Conservation (phyloP, 1,140 invertebrate genomes). For the Drosophila dunni region DNA sequence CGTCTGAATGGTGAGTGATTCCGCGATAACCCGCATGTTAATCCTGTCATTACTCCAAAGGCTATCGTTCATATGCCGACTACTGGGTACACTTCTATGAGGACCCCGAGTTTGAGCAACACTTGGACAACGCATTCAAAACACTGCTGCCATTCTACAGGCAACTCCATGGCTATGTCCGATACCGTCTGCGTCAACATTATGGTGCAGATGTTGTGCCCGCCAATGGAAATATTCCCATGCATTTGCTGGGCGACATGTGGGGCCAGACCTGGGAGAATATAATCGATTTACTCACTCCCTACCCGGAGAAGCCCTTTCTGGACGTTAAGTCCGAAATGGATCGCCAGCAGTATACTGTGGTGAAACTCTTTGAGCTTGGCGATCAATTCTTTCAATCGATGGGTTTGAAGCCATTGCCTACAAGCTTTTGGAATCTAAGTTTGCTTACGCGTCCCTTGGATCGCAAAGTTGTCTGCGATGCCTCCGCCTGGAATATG, state of each 20-base stretch:
- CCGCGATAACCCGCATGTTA: constrained; percentile 31
- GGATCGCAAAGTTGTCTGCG: constrained; percentile 88
- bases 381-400: constrained; percentile 95
- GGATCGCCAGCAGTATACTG: constrained; percentile 78
- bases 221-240: constrained; percentile 79
- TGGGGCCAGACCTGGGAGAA: constrained; percentile 92
- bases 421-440: constrained; percentile 91
- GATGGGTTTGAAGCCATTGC: constrained; percentile 92
- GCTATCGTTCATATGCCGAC: constrained; percentile 78
- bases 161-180: constrained; percentile 88
- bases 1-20: constrained; percentile 89
- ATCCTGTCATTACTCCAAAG: constrained; percentile 28
- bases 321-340: constrained; percentile 87
- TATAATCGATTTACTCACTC: constrained; percentile 88
- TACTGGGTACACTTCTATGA: constrained; percentile 87
- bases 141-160: constrained; percentile 87
- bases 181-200: constrained; percentile 85
- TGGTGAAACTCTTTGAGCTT: constrained; percentile 85
- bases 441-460: constrained; percentile 90
- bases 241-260: constrained; percentile 86
- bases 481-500: constrained; percentile 93
- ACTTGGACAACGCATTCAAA: constrained; percentile 85
- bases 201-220: constrained; percentile 84
- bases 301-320: constrained; percentile 87
- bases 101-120: constrained; percentile 84